phyloP scores from a whole-genome alignment of 2,113 vertebrate genomes.

The Melanerpes formicivorus region DNA sequence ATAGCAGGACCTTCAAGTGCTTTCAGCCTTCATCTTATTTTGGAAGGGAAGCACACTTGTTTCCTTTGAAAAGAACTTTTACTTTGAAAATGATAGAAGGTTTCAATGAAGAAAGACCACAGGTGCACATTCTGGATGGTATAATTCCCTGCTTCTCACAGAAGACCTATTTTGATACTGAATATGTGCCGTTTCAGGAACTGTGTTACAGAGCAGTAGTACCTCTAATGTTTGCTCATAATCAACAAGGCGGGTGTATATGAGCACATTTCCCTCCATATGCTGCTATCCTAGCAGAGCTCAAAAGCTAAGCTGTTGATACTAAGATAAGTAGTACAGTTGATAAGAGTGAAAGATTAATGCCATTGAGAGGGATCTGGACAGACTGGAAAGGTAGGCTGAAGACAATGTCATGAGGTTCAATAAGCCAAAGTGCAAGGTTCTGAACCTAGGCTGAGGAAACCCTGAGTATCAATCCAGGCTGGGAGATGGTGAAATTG shows the following conservation, averaged over 20 bases:
- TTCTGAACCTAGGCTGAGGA: no score
- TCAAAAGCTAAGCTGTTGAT: neutral
- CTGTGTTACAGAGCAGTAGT: slow-evolving; percentile 33
- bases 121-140: slow-evolving; percentile 2
- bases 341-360: no score
- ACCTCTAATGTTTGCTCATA: neutral
- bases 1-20: slow-evolving; percentile 33
- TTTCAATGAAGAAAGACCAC: slow-evolving; percentile 28
- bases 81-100: slow-evolving; percentile 60
- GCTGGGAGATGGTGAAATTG: no score
- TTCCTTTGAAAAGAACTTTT: slow-evolving; percentile 56
- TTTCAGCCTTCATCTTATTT: slow-evolving; percentile 63
- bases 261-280: neutral
- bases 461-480: no score
- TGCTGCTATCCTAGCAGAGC: neutral
- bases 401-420: no score
- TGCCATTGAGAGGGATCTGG: no score
- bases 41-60: slow-evolving; percentile 46
- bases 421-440: no score
- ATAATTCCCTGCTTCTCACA: slow-evolving; percentile 16
- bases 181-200: slow-evolving; percentile 15
- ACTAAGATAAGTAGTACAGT: no score
- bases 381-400: no score
- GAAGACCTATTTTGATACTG: slow-evolving; percentile 31
- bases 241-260: neutral